Conservation (phyloP, 2,888 invertebrate species). For the Gibbula magus region DNA sequence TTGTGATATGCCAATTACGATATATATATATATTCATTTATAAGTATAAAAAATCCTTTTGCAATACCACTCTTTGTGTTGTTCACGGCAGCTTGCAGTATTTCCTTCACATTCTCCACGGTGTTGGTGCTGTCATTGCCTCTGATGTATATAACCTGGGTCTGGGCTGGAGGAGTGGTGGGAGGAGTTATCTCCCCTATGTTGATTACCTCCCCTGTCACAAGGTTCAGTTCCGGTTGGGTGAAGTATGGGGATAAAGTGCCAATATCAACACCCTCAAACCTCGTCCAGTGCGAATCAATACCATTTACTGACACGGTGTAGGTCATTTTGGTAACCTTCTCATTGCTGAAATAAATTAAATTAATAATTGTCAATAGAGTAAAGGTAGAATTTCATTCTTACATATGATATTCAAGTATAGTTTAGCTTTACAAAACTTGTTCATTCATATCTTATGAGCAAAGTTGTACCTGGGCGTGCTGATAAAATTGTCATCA, state of each 20-base stretch:
- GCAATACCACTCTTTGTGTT: conserved; percentile 10
- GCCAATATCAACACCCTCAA: not conserved
- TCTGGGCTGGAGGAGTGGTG: not conserved
- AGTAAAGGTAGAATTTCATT: too few relatives aligned
- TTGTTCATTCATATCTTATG: too few relatives aligned
- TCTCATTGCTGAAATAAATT: conserved; percentile 10
- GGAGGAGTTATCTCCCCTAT: not conserved
- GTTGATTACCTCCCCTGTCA: not conserved
- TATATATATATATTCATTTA: too few relatives aligned
- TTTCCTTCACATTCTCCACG: not conserved
- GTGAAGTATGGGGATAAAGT: not conserved
- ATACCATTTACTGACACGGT: conserved; percentile 28
- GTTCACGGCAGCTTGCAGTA: not conserved
- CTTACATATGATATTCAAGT: too few relatives aligned
- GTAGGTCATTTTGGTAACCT: conserved; percentile 31
- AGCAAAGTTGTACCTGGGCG: not conserved
- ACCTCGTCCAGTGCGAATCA: conserved; percentile 33
- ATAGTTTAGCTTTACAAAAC: too few relatives aligned
- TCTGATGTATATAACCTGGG: not conserved
- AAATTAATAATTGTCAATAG: too few relatives aligned
- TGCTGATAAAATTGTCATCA: not conserved
- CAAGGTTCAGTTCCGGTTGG: not conserved
- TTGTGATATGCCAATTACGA: too few relatives aligned
- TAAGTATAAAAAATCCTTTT: not conserved
- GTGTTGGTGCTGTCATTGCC: not conserved